A percentile compares a stretch with the other conserved stretches of the same genome.
Conservation (phyloP, 1,140 invertebrate species). For the Achroia grisella region DNA sequence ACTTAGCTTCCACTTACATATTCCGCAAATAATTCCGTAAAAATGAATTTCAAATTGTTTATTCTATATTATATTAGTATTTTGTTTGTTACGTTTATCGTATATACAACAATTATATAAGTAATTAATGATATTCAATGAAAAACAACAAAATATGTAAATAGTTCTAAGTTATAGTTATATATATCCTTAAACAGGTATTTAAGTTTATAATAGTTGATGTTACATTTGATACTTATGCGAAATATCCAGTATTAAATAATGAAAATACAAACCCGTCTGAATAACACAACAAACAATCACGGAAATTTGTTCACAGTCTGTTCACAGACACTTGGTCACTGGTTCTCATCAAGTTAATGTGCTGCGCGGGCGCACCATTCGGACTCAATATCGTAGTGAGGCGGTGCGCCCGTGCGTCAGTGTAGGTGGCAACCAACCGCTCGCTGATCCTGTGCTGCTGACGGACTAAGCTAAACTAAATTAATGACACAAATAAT, state of each 20-base stretch:
- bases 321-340: constrained; percentile 41
- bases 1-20: too few relatives aligned
- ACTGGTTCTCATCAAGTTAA: constrained; percentile 39
- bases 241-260: background rate
- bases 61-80: too few relatives aligned
- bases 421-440: constrained; percentile 37
- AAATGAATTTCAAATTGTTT: too few relatives aligned
- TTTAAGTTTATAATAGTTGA: too few relatives aligned
- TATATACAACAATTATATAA: too few relatives aligned
- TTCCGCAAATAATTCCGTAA: too few relatives aligned
- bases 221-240: too few relatives aligned
- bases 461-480: constrained; percentile 32
- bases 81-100: too few relatives aligned
- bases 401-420: constrained; percentile 49
- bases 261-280: constrained; percentile 6
- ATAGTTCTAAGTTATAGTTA: too few relatives aligned
- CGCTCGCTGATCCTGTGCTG: constrained; percentile 43
- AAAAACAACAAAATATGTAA: too few relatives aligned
- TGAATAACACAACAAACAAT: constrained; percentile 5
- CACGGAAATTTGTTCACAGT: constrained; percentile 17
- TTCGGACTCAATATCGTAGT: constrained; percentile 20
- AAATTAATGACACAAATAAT: constrained; percentile 23
- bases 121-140: too few relatives aligned
- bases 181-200: too few relatives aligned
- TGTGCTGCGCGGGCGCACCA: constrained; percentile 18